These are phyloP conservation scores for Parnassius orleans DNA, from an alignment of 2,888 invertebrate species.

Conservation along the genomic window DNA sequence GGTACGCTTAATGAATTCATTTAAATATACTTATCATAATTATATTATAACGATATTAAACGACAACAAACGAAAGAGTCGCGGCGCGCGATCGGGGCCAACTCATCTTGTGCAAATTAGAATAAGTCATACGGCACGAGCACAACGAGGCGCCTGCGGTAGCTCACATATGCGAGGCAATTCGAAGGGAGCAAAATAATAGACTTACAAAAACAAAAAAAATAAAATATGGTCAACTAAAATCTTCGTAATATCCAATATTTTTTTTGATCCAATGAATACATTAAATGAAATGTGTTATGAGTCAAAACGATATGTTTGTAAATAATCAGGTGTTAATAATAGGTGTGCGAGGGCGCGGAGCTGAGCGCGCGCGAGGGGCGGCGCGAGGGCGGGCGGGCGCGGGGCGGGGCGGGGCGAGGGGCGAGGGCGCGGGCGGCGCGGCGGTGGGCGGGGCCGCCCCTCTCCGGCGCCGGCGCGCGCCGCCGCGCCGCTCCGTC, in stretches of 20 bases:
- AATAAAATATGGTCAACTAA: neutral
- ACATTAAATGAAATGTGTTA: neutral
- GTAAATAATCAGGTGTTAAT: constrained; percentile 41
- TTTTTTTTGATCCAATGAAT: neutral
- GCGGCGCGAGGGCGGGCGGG: constrained; percentile 30
- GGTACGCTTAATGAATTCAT: constrained; percentile 20
- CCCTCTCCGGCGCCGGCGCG: constrained; percentile 62
- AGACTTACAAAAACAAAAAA: constrained; percentile 8
- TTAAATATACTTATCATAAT: constrained; percentile 27
- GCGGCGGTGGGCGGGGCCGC: constrained; percentile 67
- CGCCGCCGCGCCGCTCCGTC: constrained; percentile 60
- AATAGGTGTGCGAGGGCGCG: constrained; percentile 32
- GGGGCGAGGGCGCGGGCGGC: constrained; percentile 38
- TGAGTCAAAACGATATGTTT: constrained; percentile 32
- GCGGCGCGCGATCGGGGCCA: constrained; percentile 2
- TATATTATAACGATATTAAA: constrained; percentile 18
- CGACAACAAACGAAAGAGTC: constrained; percentile 2
- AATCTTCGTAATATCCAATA: neutral
- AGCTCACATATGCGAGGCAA: neutral
- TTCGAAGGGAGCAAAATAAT: neutral
- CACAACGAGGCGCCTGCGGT: neutral
- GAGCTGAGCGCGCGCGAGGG: constrained; percentile 31
- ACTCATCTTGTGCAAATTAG: neutral
- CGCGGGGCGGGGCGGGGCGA: constrained; percentile 28
- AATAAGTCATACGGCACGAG: neutral